Conservation (phyloP, 1,140 invertebrate genomes). For the Dendrolimus kikuchii region DNA sequence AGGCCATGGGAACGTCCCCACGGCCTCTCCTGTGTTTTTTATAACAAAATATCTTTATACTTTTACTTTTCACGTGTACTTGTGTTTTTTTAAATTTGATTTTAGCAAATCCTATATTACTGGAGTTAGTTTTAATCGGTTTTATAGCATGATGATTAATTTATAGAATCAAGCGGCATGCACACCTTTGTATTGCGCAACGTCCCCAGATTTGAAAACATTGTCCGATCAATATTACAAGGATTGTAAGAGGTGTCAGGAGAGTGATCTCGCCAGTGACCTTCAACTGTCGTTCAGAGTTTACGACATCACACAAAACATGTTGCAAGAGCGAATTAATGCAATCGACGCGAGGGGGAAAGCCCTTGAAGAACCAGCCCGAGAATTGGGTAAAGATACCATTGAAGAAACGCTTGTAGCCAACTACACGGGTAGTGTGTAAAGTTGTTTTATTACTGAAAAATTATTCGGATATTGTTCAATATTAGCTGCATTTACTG, state of each 20-base stretch:
- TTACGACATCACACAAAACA: conserved; percentile 34
- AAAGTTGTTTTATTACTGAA: too few relatives aligned
- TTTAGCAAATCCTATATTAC: too few relatives aligned
- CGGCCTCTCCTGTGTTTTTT: too few relatives aligned
- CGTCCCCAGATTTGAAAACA: conserved; percentile 84
- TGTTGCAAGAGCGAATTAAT: conserved; percentile 27
- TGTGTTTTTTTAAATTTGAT: too few relatives aligned
- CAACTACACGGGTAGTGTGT: conserved; percentile 13
- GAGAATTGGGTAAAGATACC: conserved; percentile 12
- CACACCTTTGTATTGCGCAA: conserved; percentile 90
- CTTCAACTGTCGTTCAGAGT: conserved; percentile 42
- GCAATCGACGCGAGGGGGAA: conserved; percentile 2
- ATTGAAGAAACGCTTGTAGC: conserved; percentile 26
- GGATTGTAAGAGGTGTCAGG: conserved; percentile 86
- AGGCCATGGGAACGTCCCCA: too few relatives aligned
- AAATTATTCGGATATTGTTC: too few relatives aligned
- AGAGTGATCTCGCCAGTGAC: conserved; percentile 77
- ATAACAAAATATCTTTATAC: too few relatives aligned
- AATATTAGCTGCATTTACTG: too few relatives aligned
- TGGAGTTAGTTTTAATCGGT: too few relatives aligned
- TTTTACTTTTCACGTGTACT: too few relatives aligned
- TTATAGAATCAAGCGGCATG: conserved; percentile 92
- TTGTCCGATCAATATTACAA: conserved; percentile 93
- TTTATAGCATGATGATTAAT: conserved; percentile 5
- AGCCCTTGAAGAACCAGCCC: conserved; percentile 2